Evolutionary conservation across 2,888 invertebrate genomes (phyloP).

Genomic region (Phalangium opilio): DNA sequence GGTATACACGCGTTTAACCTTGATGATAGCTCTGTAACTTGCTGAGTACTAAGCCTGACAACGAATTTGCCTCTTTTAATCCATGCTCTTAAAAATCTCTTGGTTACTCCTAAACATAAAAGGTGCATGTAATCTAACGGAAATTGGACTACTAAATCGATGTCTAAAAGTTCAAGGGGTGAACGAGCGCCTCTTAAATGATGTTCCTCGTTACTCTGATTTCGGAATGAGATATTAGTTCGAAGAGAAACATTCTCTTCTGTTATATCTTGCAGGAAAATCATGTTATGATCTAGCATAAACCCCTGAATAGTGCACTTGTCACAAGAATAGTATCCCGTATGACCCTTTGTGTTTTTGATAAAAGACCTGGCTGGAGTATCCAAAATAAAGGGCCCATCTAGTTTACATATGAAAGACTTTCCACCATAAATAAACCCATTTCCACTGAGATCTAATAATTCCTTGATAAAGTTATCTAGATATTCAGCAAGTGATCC

Average conservation of each 20-base stretch:
- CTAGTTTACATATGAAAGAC: neutral
- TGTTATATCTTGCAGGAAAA: too few relatives aligned
- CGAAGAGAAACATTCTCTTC: slow-evolving; percentile 3
- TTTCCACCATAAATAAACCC: too few relatives aligned
- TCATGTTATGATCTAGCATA: too few relatives aligned
- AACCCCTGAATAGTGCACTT: slow-evolving; percentile 18
- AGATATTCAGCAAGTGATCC: too few relatives aligned
- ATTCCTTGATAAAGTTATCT: too few relatives aligned
- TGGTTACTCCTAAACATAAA: slow-evolving; percentile 24
- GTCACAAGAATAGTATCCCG: slow-evolving; percentile 24
- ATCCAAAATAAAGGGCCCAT: slow-evolving; percentile 23
- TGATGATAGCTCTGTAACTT: too few relatives aligned
- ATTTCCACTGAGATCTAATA: too few relatives aligned
- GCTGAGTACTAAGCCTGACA: too few relatives aligned
- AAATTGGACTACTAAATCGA: slow-evolving; percentile 22
- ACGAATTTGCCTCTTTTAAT: neutral
- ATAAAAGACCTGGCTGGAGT: slow-evolving; percentile 24
- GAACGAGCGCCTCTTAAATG: slow-evolving; percentile 8
- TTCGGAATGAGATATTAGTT: slow-evolving; percentile 16
- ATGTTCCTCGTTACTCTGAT: slow-evolving; percentile 16
- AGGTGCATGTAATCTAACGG: slow-evolving; percentile 27
- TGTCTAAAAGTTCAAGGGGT: slow-evolving; percentile 10
- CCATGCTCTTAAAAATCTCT: slow-evolving; percentile 18
- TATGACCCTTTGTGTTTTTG: slow-evolving; percentile 22
- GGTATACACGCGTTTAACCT: too few relatives aligned